Evolutionary conservation across 2,888 invertebrate species (phyloP).

Genomic region (Diabrotica balteata): DNA sequence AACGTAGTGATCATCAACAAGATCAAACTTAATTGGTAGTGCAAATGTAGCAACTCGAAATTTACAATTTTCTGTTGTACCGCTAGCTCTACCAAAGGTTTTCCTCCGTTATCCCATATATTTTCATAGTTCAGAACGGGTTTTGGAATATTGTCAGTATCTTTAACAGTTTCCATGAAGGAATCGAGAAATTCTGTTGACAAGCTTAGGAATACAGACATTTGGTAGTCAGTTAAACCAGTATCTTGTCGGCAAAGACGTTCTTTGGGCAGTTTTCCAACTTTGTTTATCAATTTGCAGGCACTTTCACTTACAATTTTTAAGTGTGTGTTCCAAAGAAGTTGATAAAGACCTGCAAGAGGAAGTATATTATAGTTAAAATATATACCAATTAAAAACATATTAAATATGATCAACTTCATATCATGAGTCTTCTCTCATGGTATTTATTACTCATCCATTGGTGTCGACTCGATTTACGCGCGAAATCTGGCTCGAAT

Average conservation of each 20-base stretch:
- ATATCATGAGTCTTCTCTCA: no score
- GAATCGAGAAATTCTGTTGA: conserved; percentile 62
- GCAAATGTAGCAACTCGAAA: conserved; percentile 78
- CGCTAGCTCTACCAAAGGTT: conserved; percentile 74
- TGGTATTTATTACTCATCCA: no score
- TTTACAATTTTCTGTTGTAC: conserved; percentile 78
- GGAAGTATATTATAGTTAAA: no score
- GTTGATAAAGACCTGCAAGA: conserved; percentile 68
- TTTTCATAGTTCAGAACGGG: conserved; percentile 65
- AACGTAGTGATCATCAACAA: conserved; percentile 82
- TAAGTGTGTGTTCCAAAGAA: conserved; percentile 91
- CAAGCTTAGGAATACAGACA: conserved; percentile 63
- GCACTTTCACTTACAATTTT: conserved; percentile 79
- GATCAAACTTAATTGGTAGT: conserved; percentile 79
- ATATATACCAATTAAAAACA: no score
- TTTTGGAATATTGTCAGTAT: conserved; percentile 53
- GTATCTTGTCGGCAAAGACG: conserved; percentile 80
- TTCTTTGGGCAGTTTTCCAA: conserved; percentile 86
- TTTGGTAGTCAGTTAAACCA: conserved; percentile 71
- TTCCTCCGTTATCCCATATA: conserved; percentile 70
- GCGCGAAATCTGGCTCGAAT: no score
- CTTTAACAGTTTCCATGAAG: conserved; percentile 59
- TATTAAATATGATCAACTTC: no score
- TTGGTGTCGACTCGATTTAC: no score
- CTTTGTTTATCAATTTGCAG: conserved; percentile 79